phyloP scores from a whole-genome alignment of 2,888 invertebrate genomes.

The Cheilosia vulpina region DNA sequence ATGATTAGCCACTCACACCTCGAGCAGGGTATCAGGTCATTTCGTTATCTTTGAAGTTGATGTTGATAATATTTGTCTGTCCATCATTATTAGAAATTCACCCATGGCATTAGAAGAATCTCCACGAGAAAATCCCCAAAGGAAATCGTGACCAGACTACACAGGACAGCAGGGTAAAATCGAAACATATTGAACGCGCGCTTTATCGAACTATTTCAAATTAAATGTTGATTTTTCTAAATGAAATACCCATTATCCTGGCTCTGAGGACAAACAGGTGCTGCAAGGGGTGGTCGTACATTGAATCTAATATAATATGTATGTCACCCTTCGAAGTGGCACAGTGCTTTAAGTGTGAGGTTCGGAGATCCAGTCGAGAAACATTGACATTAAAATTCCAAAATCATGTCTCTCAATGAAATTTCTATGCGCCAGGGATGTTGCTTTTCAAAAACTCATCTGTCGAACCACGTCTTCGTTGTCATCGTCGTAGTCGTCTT shows the following conservation, averaged over 20 bases:
- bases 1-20: conserved; percentile 57
- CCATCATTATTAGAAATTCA: conserved; percentile 70
- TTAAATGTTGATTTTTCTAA: conserved; percentile 75
- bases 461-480: conserved; percentile 21
- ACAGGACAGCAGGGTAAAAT: conserved; percentile 20
- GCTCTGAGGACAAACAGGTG: conserved; percentile 51
- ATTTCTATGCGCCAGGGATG: conserved; percentile 46
- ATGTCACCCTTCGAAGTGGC: conserved; percentile 36
- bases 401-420: conserved; percentile 67
- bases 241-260: conserved; percentile 72
- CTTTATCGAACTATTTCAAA: conserved; percentile 72
- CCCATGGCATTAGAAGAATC: conserved; percentile 46
- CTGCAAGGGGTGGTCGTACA: conserved; percentile 10
- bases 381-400: conserved; percentile 71
- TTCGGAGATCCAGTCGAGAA: conserved; percentile 19
- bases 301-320: conserved; percentile 59
- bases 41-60: conserved; percentile 69
- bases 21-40: conserved; percentile 51
- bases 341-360: conserved; percentile 53
- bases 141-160: conserved; percentile 71
- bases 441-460: conserved; percentile 44
- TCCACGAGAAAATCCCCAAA: conserved; percentile 58
- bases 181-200: conserved; percentile 67
- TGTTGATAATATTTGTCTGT: conserved; percentile 73
- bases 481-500: conserved; percentile 10